phyloP scores from a whole-genome alignment of 2,888 invertebrate species.

The Eutolmus rufibarbis region DNA sequence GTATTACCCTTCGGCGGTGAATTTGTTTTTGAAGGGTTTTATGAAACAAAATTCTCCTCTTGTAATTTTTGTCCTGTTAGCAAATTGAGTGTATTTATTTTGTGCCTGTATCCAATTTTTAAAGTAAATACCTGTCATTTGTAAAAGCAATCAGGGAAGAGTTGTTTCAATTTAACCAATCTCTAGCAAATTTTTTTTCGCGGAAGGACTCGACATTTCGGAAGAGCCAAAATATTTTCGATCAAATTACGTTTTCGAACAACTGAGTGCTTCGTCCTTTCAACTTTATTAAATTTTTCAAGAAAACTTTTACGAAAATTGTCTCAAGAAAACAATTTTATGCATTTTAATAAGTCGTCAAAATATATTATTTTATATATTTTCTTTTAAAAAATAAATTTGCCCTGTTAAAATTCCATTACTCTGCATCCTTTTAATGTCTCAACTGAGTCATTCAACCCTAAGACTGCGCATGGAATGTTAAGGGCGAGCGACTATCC shows the following conservation, averaged over 20 bases:
- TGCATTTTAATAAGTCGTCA: no score
- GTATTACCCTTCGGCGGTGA: not conserved
- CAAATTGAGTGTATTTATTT: slow-evolving; percentile 15
- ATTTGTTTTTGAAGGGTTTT: slow-evolving; percentile 24
- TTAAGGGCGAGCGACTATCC: no score
- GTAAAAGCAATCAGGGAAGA: not conserved
- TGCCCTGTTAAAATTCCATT: no score
- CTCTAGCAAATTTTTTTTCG: not conserved
- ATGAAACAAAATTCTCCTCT: not conserved
- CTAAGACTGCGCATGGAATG: no score
- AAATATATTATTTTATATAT: no score
- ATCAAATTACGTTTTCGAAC: not conserved
- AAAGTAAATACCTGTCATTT: slow-evolving; percentile 8
- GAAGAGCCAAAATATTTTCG: not conserved
- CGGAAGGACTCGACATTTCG: not conserved
- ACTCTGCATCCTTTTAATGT: no score
- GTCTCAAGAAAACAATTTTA: no score
- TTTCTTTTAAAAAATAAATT: no score
- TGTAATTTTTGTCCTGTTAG: not conserved
- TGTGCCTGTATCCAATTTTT: not conserved
- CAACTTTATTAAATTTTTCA: not conserved
- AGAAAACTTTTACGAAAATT: not conserved
- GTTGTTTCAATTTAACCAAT: not conserved
- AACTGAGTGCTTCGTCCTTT: not conserved
- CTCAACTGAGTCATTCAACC: no score